These are phyloP conservation scores for Phrynosoma platyrhinos DNA, from an alignment of 2,113 vertebrate species.

Conservation along the genomic window DNA sequence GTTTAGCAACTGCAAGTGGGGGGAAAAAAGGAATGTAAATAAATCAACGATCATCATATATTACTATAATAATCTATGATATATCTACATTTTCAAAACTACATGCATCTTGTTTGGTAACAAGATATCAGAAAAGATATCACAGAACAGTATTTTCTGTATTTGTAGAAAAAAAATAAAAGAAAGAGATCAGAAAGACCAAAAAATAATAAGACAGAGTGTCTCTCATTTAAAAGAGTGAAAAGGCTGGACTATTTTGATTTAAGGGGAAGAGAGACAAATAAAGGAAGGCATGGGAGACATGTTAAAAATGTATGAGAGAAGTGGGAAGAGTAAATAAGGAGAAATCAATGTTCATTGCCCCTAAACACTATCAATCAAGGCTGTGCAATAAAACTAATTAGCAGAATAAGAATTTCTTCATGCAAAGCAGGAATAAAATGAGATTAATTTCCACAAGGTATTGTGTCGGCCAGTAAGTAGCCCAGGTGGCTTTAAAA, in stretches of 20 bases:
- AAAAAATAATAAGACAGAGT: not conserved
- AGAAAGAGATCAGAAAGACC: not conserved
- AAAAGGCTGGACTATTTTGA: not conserved
- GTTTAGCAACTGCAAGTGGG: not conserved
- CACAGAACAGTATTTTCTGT: not conserved
- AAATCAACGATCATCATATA: not conserved
- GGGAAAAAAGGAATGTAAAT: not conserved
- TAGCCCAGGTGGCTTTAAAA: not conserved
- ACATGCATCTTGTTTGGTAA: not conserved
- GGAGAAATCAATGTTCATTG: not conserved
- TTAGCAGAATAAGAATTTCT: not conserved
- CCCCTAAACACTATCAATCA: not conserved
- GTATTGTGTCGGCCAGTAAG: not conserved
- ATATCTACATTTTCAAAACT: not conserved
- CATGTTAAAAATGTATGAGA: not conserved
- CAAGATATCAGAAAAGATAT: not conserved
- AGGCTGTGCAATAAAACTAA: not conserved
- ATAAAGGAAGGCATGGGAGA: not conserved
- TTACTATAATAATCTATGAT: not conserved
- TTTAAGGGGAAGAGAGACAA: not conserved
- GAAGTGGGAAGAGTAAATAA: not conserved
- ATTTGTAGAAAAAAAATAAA: not conserved
- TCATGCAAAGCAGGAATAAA: not conserved
- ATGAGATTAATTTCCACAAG: not conserved
- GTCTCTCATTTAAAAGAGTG: not conserved